Conservation (phyloP, 64 coral and sea anemone species). For the Montipora capricornis region DNA sequence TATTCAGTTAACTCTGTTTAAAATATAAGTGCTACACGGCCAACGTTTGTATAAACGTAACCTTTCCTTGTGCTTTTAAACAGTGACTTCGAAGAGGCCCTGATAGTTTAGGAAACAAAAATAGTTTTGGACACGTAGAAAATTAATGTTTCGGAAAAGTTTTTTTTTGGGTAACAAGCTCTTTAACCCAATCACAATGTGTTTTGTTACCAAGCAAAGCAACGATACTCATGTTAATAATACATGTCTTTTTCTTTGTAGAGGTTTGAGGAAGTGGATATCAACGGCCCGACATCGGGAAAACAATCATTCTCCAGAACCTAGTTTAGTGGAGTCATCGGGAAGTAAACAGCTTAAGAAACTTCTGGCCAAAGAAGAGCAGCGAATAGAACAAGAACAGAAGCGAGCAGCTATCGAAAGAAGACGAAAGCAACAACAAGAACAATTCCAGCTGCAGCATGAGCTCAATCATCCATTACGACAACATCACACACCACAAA, state of each 20-base stretch:
- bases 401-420: slow-evolving; percentile 77
- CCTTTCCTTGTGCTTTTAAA: too few relatives aligned
- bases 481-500: slow-evolving; percentile 65
- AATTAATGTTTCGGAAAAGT: too few relatives aligned
- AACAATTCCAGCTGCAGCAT: slow-evolving; percentile 79
- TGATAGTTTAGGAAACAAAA: too few relatives aligned
- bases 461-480: slow-evolving; percentile 78
- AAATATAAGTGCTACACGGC: too few relatives aligned
- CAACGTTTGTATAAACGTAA: too few relatives aligned
- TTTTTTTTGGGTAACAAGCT: too few relatives aligned
- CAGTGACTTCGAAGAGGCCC: too few relatives aligned
- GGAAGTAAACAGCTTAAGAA: slow-evolving; percentile 81
- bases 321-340: neutral
- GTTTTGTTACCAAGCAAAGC: too few relatives aligned
- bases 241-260: neutral
- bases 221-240: neutral
- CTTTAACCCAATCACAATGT: too few relatives aligned
- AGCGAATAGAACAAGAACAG: slow-evolving; percentile 70
- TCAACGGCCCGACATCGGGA: neutral
- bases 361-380: slow-evolving; percentile 79
- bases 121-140: too few relatives aligned
- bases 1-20: too few relatives aligned
- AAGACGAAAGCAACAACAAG: slow-evolving; percentile 83
- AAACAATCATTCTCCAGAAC: neutral
- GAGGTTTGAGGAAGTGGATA: slow-evolving; percentile 10